Percentiles rank a stretch among this genome's conserved stretches.
Evolutionary conservation across 2,888 invertebrate species (phyloP).

Genomic region (Sturmia bella): DNA sequence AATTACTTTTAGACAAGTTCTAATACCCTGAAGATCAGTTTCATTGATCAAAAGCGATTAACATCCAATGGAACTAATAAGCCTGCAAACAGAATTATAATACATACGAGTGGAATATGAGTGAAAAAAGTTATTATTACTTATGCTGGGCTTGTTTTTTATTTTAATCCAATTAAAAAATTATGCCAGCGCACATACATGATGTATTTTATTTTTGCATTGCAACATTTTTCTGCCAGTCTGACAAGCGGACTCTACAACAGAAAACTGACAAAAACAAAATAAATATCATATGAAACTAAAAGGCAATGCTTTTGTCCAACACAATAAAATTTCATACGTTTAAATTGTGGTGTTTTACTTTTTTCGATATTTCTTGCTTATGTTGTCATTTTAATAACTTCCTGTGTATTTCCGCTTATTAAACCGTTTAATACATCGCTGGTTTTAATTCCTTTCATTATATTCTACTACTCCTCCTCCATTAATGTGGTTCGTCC

Average conservation of each 20-base stretch:
- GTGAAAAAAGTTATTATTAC: too few species aligned
- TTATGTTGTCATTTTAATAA: constrained; percentile 65
- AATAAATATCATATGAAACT: constrained; percentile 15
- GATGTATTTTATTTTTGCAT: constrained; percentile 7
- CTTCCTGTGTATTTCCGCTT: constrained; percentile 30
- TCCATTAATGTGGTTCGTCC: constrained; percentile 54
- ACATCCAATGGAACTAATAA: too few species aligned
- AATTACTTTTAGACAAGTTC: too few species aligned
- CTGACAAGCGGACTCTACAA: constrained; percentile 15
- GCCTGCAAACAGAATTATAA: too few species aligned
- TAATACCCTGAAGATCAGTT: too few species aligned
- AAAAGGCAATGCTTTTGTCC: constrained; percentile 58
- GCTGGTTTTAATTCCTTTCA: constrained; percentile 11
- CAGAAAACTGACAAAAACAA: constrained; percentile 34
- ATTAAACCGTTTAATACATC: constrained; percentile 52
- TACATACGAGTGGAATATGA: too few species aligned
- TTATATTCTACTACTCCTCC: constrained; percentile 45
- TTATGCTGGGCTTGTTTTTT: too few species aligned
- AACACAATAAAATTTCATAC: constrained; percentile 71
- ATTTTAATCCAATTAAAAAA: constrained; percentile 67
- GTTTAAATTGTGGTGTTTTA: constrained; percentile 66
- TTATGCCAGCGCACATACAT: constrained; percentile 43
- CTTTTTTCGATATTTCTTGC: constrained; percentile 62
- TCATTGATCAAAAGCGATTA: too few species aligned
- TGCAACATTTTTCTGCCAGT: constrained; percentile 32